These are phyloP conservation scores for Brachionus rotundiformis DNA, from an alignment of 1,140 invertebrate genomes.

Conservation along the genomic window DNA sequence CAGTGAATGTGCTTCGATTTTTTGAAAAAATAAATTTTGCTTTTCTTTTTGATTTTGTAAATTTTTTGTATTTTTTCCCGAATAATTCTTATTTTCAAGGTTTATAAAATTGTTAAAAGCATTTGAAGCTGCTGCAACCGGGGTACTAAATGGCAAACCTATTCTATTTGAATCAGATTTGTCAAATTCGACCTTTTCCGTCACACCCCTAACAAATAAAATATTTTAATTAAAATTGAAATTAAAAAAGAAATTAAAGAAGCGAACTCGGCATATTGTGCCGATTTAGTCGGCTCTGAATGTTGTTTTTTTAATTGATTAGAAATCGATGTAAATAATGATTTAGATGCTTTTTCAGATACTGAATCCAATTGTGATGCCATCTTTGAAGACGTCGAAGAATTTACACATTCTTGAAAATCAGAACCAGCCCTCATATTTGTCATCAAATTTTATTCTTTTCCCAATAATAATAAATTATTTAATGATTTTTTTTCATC, in stretches of 20 bases:
- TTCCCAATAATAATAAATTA: neutral
- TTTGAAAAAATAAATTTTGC: constrained; percentile 44
- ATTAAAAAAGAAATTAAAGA: neutral
- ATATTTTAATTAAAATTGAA: too few species aligned
- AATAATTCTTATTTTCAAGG: neutral
- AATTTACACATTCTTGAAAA: neutral
- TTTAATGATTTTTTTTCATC: too few species aligned
- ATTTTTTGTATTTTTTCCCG: neutral
- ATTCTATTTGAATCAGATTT: neutral
- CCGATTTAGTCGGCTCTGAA: neutral
- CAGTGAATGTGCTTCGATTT: constrained; percentile 44
- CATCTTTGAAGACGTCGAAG: constrained; percentile 24
- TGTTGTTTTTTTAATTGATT: neutral
- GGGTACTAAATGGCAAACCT: neutral
- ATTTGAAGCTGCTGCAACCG: neutral
- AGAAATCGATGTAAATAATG: neutral
- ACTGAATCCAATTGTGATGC: neutral
- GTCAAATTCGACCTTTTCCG: too few species aligned
- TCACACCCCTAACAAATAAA: too few species aligned
- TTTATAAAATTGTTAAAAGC: neutral
- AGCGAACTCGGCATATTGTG: neutral
- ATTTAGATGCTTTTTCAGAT: constrained; percentile 28
- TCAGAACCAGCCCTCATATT: neutral
- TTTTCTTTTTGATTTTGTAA: neutral
- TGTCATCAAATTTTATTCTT: neutral